phyloP scores from a whole-genome alignment of 35 echinoderm and acorn worm genomes.

The Amphiura filiformis region DNA sequence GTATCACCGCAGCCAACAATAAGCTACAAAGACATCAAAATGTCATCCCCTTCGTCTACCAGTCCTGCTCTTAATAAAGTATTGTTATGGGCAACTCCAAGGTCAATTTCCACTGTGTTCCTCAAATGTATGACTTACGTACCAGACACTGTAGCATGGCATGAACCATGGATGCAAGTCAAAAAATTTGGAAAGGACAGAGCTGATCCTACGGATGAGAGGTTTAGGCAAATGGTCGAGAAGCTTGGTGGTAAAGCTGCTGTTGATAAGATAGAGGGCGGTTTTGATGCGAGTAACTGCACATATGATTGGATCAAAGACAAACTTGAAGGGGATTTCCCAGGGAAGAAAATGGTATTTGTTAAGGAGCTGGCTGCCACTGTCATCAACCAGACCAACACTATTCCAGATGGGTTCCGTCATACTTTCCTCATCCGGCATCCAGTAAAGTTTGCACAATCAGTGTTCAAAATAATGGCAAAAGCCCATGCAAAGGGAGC shows the following conservation, averaged over 20 bases:
- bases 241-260: background rate
- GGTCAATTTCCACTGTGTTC: constrained; percentile 1
- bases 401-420: constrained; percentile 40
- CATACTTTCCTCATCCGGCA: constrained; percentile 43
- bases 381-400: background rate
- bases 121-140: background rate
- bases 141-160: background rate
- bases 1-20: no score
- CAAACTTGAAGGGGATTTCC: constrained; percentile 27
- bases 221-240: background rate
- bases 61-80: no score
- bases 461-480: background rate
- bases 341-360: constrained; percentile 32
- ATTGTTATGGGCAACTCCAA: background rate
- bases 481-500: background rate
- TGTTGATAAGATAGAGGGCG: background rate
- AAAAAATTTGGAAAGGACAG: background rate
- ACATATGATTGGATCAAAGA: constrained; percentile 26
- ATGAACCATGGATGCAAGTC: background rate
- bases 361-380: background rate
- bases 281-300: background rate
- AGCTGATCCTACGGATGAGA: background rate
- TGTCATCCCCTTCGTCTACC: no score
- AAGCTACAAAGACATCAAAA: no score
- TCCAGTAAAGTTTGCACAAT: background rate